Base-by-base conservation (phyloP, 2,797 vertebrate genomes). In the Muscicapa striata region DNA sequence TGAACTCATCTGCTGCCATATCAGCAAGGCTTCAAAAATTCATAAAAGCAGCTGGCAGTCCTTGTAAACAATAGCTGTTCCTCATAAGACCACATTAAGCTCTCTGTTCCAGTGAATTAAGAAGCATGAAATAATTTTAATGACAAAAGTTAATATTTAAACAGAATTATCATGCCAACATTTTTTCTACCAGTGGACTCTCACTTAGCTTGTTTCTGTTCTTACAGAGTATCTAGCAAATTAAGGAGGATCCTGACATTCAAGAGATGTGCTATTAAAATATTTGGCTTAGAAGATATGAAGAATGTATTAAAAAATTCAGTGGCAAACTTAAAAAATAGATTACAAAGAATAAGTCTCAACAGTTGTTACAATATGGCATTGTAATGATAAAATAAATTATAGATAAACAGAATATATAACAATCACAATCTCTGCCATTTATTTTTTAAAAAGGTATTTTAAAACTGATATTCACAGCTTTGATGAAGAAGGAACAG, bases 101-200 rank as follows among this genome's bases (percentile, higher is more conserved):
- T 63, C 45, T 86, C 40, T 36, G 49, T 87, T 57, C 19, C 36
- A 64, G 43, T 7, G 5, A 84, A 92, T 69, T 90, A 92, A 75
- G 67, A 52, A 84, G 22, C 46, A 84, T 74, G 32, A 93, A 78
- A 80, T 58, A 46, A 58, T 75, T 89, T 40, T 66, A 74, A 87
- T 89, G 22, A 81, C 29, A 72, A 40, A 95, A 85, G 57, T 77
- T 72, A 84, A 70, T 55, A 88, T 94, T 87, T 87, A 67, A 93
- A 66, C 11, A 85, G 67, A 86, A 72, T 24, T 80, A 48, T 61
- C 49, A 64, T 29, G 36, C 36, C 59, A 89, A 45, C 13, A 26
- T 69, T 80, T 87, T 81, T 49, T 70, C 34, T 59, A 51, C 7
- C 52, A 88, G 40, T 34, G 36, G 51, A 72, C 10, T 52, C 51